Base-by-base conservation (phyloP, 2,888 invertebrate species). In the Morpho helenor region DNA sequence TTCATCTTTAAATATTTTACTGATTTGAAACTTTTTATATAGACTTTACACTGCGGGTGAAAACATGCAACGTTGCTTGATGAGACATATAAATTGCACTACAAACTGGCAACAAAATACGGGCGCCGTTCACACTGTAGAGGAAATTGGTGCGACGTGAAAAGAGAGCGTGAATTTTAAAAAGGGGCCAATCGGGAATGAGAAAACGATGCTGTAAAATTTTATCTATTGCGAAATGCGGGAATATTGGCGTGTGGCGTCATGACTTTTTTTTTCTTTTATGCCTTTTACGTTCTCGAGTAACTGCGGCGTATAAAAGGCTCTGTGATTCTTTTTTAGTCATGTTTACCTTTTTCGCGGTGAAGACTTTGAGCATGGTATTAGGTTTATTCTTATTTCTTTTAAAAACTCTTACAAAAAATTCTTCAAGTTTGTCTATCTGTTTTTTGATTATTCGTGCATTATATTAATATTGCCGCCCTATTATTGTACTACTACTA, bases 181-280 rank as follows among this genome's bases (percentile, higher is more conserved):
- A 69, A 66, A 65, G 61, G 23, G 42, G 63, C 66, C 69, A 65
- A 68, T 66, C 66, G 62, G 66, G 63, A 65, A 66, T 66, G 67
- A 66, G 68, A 64, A 67, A 67, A 70, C 65, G 68, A 68, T 68
- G 60, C 64, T 63, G 69, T 72, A 69, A 72, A 72, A 69, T 68
- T 72, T 70, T 70, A 72, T 72, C 65, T 61, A 56, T 61, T 55
- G 56, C 65, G 66, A 61, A 65, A 67, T 65, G 60, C 61, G 53
- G 60, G 60, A 55, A 44, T 47, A 57, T 57, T 62, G 51, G 51
- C 45, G 41, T 44, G 31, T 49, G 43, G 49, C 31, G 49, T 22
- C 41, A 22, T 48, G 42, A 54, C 42, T 47, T 47, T 46, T 41
- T 53, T 49, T 49, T 49, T 3, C 10, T 8, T 8, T 44, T 46